Evolutionary conservation across 2,888 invertebrate species (phyloP).

Genomic region (Drosophila nr. perissopoda): DNA sequence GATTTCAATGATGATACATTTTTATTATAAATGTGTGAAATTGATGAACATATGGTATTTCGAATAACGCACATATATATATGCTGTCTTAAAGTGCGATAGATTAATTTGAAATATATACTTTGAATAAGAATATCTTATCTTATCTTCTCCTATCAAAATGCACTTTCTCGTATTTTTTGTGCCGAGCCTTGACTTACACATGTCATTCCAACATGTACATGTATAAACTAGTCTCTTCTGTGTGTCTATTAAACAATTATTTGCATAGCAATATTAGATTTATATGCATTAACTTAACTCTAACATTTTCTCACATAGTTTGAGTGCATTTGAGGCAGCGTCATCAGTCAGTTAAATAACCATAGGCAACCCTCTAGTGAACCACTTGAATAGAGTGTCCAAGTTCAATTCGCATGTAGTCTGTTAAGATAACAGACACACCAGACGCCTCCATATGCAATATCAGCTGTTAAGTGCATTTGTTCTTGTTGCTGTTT

Average conservation of each 20-base stretch:
- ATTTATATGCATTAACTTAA: not conserved
- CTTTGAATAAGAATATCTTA: not conserved
- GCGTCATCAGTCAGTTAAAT: conserved; percentile 1
- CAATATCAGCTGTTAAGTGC: conserved; percentile 17
- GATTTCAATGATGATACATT: not conserved
- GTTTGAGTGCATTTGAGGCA: not conserved
- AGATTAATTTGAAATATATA: not conserved
- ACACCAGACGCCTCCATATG: not conserved
- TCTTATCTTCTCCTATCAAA: not conserved
- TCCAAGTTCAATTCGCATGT: not conserved
- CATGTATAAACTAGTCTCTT: not conserved
- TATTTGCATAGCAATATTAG: not conserved
- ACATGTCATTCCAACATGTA: not conserved
- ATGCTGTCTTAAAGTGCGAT: not conserved
- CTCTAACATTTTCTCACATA: not conserved
- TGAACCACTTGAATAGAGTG: conserved; percentile 1
- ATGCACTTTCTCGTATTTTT: not conserved
- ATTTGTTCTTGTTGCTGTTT: conserved; percentile 11
- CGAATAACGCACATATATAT: not conserved
- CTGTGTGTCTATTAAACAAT: not conserved
- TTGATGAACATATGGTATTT: not conserved
- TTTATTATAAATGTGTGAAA: not conserved
- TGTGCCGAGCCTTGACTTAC: not conserved
- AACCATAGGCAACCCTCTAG: conserved; percentile 3
- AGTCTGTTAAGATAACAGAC: conserved; percentile 18